Base-by-base conservation (phyloP, 2,797 vertebrate species). In the Xenopus petersii region DNA sequence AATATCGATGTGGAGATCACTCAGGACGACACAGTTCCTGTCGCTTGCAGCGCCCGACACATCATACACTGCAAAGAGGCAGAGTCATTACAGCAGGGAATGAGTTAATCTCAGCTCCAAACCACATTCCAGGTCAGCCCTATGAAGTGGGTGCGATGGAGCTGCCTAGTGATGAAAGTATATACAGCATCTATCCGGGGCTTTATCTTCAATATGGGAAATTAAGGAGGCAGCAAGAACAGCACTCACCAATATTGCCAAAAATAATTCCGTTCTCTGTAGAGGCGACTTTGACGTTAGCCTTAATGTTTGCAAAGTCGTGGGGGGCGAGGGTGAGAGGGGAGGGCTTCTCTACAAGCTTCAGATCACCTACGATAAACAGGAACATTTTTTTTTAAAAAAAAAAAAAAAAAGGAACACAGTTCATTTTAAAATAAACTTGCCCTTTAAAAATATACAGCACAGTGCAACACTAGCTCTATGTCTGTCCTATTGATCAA, bases 261-360 rank as follows among this genome's bases (percentile, higher is more conserved):
- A 99, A 99, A 87, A 99, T 99, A 0, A 99, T 99, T 84, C 98
- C 98, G 74, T 99, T 99, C 89, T 99, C 98, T 71, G 98, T 99
- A 67, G 98, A 99, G 36, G 98, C 98, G 1, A 99, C 97, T 87
- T 99, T 99, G 61, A 99, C 97, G 1, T 99, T 99, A 73, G 98
- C 98, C 86, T 99, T 99, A 85, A 99, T 99, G 88, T 99, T 99
- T 42, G 98, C 97, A 87, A 99, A 99, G 85, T 99, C 97, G 73
- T 99, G 97, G 24, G 97, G 98, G 64, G 97, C 98, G 80, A 99
- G 92, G 72, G 98, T 99, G 70, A 99, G 90, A 86, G 98, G 98
- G 67, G 97, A 98, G 5, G 98, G 98, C 74, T 99, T 99, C 87
- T 99, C 97, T 69, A 99, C 98, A 83, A 99, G 89, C 88, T 99